phyloP scores from a whole-genome alignment of 1,140 invertebrate species.

The Euwallacea similis region DNA sequence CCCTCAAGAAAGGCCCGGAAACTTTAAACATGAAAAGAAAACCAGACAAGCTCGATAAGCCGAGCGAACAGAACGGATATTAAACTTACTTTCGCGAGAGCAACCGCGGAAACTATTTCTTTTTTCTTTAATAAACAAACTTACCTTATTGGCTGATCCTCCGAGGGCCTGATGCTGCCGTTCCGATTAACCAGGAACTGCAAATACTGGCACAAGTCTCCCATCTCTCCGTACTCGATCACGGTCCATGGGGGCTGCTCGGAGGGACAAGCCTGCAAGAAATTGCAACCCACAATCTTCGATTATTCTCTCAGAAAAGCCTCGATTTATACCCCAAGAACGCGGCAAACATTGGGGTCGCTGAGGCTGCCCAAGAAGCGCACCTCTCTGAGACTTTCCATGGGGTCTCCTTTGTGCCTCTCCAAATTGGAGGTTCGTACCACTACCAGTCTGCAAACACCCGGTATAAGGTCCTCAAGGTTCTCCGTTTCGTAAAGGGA shows the following conservation, averaged over 20 bases:
- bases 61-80: too few species aligned
- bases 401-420: constrained; percentile 48
- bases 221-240: constrained; percentile 77
- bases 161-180: constrained; percentile 46
- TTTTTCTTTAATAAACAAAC: too few species aligned
- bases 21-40: background rate
- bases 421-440: constrained; percentile 54
- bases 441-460: constrained; percentile 57
- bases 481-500: constrained; percentile 61
- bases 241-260: constrained; percentile 71
- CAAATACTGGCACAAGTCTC: constrained; percentile 78
- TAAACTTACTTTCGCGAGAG: too few species aligned
- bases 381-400: constrained; percentile 65
- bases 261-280: constrained; percentile 55
- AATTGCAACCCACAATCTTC: background rate
- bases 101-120: too few species aligned
- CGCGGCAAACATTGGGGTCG: constrained; percentile 73
- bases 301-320: background rate
- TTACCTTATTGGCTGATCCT: constrained; percentile 50
- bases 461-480: constrained; percentile 55
- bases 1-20: background rate
- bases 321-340: constrained; percentile 61
- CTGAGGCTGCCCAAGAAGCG: constrained; percentile 71
- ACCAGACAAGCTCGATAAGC: too few species aligned
- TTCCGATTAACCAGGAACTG: constrained; percentile 55